Conservation (phyloP, 2,888 invertebrate genomes). For the Poecilobothrus nobilitatus region DNA sequence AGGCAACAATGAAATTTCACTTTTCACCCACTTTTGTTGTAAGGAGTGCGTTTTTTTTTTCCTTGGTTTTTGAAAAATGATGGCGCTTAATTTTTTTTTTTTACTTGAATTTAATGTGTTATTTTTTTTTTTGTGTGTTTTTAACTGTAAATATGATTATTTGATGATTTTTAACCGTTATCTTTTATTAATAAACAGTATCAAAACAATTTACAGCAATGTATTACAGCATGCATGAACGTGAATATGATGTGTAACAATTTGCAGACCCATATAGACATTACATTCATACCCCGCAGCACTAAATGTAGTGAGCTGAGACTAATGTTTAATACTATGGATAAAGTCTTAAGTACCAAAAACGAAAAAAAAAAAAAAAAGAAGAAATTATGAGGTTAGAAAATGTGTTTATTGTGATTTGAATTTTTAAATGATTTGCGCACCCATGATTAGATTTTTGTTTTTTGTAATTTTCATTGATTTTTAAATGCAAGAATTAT, state of each 20-base stretch:
- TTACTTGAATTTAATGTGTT: neutral
- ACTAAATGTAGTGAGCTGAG: neutral
- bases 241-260: neutral
- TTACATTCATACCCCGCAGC: neutral
- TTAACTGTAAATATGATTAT: neutral
- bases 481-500: no score
- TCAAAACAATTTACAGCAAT: neutral
- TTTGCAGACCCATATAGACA: neutral
- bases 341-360: neutral
- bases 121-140: neutral
- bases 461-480: no score
- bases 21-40: neutral
- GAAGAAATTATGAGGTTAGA: neutral
- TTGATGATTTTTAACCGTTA: neutral
- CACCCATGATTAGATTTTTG: no score
- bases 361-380: no score
- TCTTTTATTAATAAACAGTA: constrained; percentile 1
- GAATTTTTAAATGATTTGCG: neutral
- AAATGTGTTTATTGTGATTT: constrained; percentile 1
- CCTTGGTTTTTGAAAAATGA: neutral
- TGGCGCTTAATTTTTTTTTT: neutral
- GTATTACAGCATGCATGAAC: no score
- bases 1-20: neutral
- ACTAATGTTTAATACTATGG: neutral
- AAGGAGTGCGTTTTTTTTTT: neutral